phyloP scores from a whole-genome alignment of 2,113 vertebrate species.

The Apteryx owenii region DNA sequence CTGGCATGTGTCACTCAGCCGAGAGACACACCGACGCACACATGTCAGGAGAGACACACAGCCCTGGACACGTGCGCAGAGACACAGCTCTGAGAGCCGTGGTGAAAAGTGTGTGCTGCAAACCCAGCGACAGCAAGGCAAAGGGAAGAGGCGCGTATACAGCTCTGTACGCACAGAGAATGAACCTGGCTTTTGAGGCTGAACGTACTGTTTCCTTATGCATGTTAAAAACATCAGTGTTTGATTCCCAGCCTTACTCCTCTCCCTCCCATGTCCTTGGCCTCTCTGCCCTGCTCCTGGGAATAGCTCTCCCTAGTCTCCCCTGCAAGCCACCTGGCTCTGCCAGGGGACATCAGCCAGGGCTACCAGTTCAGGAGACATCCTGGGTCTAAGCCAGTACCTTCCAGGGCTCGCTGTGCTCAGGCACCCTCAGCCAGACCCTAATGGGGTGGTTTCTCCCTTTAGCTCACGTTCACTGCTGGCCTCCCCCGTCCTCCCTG shows the following conservation, averaged over 20 bases:
- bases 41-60: background rate
- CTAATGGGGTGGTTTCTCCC: background rate
- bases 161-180: background rate
- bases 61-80: background rate
- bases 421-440: background rate
- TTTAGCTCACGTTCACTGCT: background rate
- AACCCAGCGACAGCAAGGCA: background rate
- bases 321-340: too few species aligned
- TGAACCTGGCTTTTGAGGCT: fast-evolving
- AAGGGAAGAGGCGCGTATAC: fast-evolving
- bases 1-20: background rate
- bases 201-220: fast-evolving
- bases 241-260: background rate
- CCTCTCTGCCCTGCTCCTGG: background rate
- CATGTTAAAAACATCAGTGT: fast-evolving
- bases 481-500: background rate
- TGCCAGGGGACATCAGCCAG: background rate
- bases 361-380: background rate
- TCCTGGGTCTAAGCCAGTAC: background rate
- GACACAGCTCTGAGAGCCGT: background rate
- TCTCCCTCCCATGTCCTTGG: background rate
- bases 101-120: fast-evolving
- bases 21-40: fast-evolving
- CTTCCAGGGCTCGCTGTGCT: background rate
- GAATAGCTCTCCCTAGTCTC: background rate